These are phyloP conservation scores for Drosophila lutescens DNA, from an alignment of 2,888 invertebrate genomes.

Conservation along the genomic window DNA sequence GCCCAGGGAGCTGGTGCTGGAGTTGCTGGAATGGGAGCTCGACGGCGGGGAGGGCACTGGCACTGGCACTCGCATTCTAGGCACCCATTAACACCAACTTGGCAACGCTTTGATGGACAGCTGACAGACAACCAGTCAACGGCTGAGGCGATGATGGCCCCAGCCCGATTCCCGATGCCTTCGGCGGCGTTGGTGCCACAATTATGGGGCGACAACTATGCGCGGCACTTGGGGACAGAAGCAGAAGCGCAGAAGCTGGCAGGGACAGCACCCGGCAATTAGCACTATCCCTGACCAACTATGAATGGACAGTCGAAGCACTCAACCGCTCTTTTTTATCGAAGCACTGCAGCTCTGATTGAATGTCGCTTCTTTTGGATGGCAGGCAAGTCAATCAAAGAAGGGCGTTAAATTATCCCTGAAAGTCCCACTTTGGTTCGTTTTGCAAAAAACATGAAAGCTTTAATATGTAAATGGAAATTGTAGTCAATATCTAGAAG, in stretches of 20 bases:
- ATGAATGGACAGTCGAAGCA: constrained; percentile 61
- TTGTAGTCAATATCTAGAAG: neutral
- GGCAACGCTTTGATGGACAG: constrained; percentile 78
- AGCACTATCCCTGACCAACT: constrained; percentile 59
- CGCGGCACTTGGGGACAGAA: constrained; percentile 67
- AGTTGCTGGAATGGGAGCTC: constrained; percentile 11
- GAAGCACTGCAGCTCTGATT: constrained; percentile 25
- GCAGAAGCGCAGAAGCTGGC: constrained; percentile 20
- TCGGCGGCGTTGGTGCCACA: constrained; percentile 52
- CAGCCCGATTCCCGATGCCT: constrained; percentile 10
- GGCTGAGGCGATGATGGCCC: constrained; percentile 44
- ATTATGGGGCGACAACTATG: constrained; percentile 79
- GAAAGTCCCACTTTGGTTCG: neutral
- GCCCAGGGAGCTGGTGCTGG: constrained; percentile 19
- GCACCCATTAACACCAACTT: constrained; percentile 77
- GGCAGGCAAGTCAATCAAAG: constrained; percentile 26
- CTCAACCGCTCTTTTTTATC: constrained; percentile 16
- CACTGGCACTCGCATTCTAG: constrained; percentile 65
- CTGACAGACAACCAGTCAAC: constrained; percentile 74
- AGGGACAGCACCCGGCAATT: constrained; percentile 58
- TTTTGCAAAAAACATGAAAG: neutral
- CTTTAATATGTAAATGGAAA: neutral
- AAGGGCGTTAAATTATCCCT: constrained; percentile 25
- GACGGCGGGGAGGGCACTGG: constrained; percentile 20
- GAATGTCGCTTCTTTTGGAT: constrained; percentile 23